Base-by-base conservation (phyloP, 2,888 invertebrate genomes). In the Leptarthrus brevirostris region DNA sequence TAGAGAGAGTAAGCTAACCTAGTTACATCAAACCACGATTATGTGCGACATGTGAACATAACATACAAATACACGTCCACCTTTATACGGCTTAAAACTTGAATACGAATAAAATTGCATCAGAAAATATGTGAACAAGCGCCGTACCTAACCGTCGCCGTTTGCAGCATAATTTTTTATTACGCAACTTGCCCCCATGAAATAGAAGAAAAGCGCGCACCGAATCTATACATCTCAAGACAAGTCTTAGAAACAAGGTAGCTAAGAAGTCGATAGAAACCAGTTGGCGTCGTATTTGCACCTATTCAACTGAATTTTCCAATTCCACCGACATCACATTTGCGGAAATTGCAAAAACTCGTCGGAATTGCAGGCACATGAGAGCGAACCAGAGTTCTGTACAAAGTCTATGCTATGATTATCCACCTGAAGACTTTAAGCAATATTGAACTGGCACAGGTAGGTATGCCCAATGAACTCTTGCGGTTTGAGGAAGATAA, bases 281-380 rank as follows among this genome's bases (percentile, higher is more conserved):
- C 40, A 40, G 40, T 40, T 40, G n/a, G n/a, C 40, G n/a, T 12
- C 40, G 40, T 40, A 40, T 40, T 40, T 40, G 40, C 40, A n/a
- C 3, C 12, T 40, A 40, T 40, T 40, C 40, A 40, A n/a, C n/a
- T 12, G 40, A 56, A 34, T 34, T 56, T 10, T 26, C 56, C 4
- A 56, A 12, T 14, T 30, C 30, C 5, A 56, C 34, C 56, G 56
- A 56, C 56, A 56, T 58, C 18, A 10, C 36, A 58, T 36, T 58
- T 20, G 36, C 36, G 58, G 58, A 36, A 58, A 58, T 58, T 58
- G 58, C 20, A 22, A 36, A 58, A 58, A 36, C 40, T 40, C 3
- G 8, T 40, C 8, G 40, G 12, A 3, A 3, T 40, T 12, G 40
- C 40, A 40, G 30, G 30, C 30, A 30, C 30, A 30, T 30, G 30